These are phyloP conservation scores for Aphis craccivora DNA, from an alignment of 1,140 invertebrate genomes.

Conservation along the genomic window DNA sequence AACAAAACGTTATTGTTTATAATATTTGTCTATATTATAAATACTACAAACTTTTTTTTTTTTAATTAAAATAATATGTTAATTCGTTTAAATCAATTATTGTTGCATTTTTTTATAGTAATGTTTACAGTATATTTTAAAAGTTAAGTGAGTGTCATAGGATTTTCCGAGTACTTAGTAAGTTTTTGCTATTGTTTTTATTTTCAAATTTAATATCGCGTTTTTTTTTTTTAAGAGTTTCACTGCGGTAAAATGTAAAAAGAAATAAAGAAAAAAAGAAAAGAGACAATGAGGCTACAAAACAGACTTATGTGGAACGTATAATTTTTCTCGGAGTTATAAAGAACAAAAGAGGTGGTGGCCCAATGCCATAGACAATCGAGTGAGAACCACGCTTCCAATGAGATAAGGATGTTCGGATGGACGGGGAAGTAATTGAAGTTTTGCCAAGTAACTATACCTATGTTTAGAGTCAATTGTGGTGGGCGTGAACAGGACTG, in stretches of 20 bases:
- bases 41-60: background rate
- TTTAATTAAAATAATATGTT: background rate
- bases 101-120: background rate
- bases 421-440: slow-evolving; percentile 42
- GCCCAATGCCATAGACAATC: slow-evolving; percentile 54
- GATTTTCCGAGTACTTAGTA: background rate
- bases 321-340: slow-evolving; percentile 38
- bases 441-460: slow-evolving; percentile 51
- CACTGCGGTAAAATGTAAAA: slow-evolving; percentile 4
- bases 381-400: background rate
- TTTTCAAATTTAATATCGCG: slow-evolving; percentile 8
- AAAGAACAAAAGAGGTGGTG: slow-evolving; percentile 55
- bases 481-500: background rate
- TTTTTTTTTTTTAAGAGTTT: background rate
- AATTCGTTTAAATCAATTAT: background rate
- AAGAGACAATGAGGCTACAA: slow-evolving; percentile 24
- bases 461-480: slow-evolving; percentile 7
- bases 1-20: too few species aligned
- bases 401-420: slow-evolving; percentile 1
- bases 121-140: background rate
- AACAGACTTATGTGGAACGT: slow-evolving; percentile 44
- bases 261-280: background rate
- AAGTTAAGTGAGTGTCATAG: background rate
- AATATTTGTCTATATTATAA: background rate
- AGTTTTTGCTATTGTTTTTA: background rate